Base-by-base conservation (phyloP, 2,113 vertebrate species). In the Barbus barbus region DNA sequence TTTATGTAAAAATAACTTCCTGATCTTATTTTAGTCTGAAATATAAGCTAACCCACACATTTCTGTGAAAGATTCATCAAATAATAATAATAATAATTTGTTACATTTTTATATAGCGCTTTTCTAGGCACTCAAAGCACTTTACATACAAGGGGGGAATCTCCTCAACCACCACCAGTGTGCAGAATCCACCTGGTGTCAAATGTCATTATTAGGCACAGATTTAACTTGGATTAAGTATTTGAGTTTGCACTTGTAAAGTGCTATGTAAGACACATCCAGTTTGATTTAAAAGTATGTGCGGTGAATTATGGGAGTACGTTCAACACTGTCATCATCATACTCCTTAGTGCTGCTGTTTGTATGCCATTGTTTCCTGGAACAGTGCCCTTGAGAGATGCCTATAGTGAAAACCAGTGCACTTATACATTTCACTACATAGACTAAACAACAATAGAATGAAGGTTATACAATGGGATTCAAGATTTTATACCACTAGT, bases 211-310 rank as follows among this genome's bases (percentile, higher is more conserved):
- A 56, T 56, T 58, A n/a, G 22, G 20, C 53, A 9, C 53, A n/a
- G 20, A n/a, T 58, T 58, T n/a, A n/a, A 3, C 53, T 58, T 20
- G 6, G 48, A 51, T 51, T n/a, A 58, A 16, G 53, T 61, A 13
- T 78, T n/a, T 58, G 20, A 58, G 26, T 78, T 46, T 48, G 69
- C 5, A 56, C 83, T 67, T 69, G 46, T 82, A 63, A 87, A 79
- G 82, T 72, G 73, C n/a, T 28, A 67, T 83, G 53, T 31, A n/a
- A 38, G 33, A 60, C 31, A 5, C 28, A 60, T 76, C 18, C 46
- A 7, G 53, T 5, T 58, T 81, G 69, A 84, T 76, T 44, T 0
- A 28, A 63, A 79, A 60, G 61, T 61, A 78, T 84, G 78, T 61
- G 78, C 78, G 6, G 46, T n/a, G n/a, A n/a, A n/a, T n/a, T n/a